Conservation (phyloP, 2,113 vertebrate species). For the Microcebus ravelobensis region DNA sequence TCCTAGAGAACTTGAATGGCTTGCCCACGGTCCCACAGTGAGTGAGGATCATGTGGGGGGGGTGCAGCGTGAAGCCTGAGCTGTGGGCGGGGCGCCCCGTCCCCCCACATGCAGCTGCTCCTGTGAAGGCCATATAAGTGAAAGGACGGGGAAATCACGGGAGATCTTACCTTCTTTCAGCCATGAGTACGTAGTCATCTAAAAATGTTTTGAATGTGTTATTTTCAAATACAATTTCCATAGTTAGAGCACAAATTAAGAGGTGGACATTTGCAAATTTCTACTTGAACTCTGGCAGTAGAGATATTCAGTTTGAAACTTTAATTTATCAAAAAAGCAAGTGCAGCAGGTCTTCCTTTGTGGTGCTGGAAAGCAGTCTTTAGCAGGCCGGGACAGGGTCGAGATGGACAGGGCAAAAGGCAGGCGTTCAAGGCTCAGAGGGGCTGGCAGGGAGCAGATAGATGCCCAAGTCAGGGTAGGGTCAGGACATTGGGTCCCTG, state of each 20-base stretch:
- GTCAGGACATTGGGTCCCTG: not conserved
- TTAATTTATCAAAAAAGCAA: too few relatives aligned
- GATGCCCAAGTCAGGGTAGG: not conserved
- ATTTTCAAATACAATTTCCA: not conserved
- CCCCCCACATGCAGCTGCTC: fast-evolving
- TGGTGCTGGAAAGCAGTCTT: fast-evolving
- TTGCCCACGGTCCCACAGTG: not conserved
- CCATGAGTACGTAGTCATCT: fast-evolving
- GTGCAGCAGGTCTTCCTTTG: fast-evolving
- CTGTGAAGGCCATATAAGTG: fast-evolving
- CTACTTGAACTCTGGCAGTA: fast-evolving
- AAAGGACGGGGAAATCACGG: fast-evolving
- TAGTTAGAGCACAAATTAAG: not conserved
- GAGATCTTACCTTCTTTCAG: not conserved
- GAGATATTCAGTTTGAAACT: not conserved
- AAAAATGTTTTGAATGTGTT: not conserved
- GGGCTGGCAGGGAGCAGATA: not conserved
- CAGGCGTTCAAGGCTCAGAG: fast-evolving
- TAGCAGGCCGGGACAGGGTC: fast-evolving
- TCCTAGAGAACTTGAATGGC: not conserved
- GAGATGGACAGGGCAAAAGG: fast-evolving
- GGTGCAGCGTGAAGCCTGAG: fast-evolving
- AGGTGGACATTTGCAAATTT: not conserved
- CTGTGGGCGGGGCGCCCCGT: fast-evolving
- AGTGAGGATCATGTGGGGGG: fast-evolving